phyloP scores from a whole-genome alignment of 1,140 invertebrate species.

The Euura saliciscinereae region DNA sequence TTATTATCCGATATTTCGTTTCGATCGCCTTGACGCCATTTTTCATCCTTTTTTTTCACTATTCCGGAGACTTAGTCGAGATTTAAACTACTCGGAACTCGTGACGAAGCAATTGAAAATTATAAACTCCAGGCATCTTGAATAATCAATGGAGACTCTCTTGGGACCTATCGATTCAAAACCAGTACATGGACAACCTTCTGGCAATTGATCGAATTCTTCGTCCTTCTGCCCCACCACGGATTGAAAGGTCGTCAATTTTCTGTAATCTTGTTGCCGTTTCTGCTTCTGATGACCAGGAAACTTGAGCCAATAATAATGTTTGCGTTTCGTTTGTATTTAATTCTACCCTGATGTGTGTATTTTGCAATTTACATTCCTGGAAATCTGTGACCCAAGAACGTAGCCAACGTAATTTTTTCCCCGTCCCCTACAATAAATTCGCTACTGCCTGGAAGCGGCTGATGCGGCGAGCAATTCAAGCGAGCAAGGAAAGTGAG shows the following conservation, averaged over 20 bases:
- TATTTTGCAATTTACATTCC: not conserved
- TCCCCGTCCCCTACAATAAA: not conserved
- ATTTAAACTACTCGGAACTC: constrained; percentile 2
- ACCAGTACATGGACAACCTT: not conserved
- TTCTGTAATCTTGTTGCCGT: not conserved
- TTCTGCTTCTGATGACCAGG: not conserved
- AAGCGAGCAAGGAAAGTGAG: not conserved
- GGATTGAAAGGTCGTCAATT: not conserved
- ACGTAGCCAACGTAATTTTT: not conserved
- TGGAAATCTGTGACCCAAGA: not conserved
- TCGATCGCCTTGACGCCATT: not conserved
- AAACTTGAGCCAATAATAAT: too few species aligned
- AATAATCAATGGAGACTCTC: not conserved
- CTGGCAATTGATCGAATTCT: not conserved
- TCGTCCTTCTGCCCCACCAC: not conserved
- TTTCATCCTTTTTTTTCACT: not conserved
- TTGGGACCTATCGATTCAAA: not conserved
- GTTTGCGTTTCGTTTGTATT: too few species aligned
- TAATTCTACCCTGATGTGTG: not conserved
- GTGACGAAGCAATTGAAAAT: constrained; percentile 1
- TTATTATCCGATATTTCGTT: constrained; percentile 5
- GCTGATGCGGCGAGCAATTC: not conserved
- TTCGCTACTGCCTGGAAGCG: not conserved
- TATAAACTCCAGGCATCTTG: not conserved
- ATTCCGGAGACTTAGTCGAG: not conserved